A percentile compares a stretch with the other conserved stretches of the same genome.
Conservation (phyloP, 2,797 vertebrate species). For the Rhabdophis nuchalis region DNA sequence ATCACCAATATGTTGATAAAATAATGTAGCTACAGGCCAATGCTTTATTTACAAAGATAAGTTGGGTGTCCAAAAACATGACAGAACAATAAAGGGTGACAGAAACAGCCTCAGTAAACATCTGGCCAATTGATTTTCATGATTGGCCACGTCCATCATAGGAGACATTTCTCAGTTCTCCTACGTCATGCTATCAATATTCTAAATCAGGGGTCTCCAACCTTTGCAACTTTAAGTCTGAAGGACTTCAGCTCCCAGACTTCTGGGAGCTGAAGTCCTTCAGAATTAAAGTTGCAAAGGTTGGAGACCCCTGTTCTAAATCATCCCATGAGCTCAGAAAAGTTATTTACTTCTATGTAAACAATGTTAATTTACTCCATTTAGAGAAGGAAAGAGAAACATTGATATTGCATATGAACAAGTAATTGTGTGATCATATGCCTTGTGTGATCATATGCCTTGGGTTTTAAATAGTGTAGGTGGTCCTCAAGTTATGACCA, state of each 20-base stretch:
- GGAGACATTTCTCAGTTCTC: neutral
- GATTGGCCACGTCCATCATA: neutral
- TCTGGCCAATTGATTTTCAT: neutral
- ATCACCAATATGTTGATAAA: neutral
- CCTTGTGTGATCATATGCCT: too few species aligned
- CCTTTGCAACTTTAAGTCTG: too few species aligned
- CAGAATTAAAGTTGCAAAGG: too few species aligned
- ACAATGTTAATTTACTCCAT: neutral
- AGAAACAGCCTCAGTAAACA: neutral
- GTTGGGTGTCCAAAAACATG: neutral
- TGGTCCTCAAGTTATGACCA: too few species aligned
- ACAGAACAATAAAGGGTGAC: neutral
- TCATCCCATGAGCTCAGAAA: neutral
- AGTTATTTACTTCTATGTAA: neutral
- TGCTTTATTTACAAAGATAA: neutral
- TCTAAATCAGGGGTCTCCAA: too few species aligned
- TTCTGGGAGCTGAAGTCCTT: too few species aligned
- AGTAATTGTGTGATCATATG: neutral
- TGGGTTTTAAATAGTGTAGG: neutral
- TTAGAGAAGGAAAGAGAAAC: neutral
- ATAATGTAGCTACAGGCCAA: neutral
- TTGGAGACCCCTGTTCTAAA: too few species aligned
- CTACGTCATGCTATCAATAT: neutral
- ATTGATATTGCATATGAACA: neutral
- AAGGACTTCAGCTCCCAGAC: too few species aligned